Conservation (phyloP, 1,140 invertebrate genomes). For the Papilio polytes region DNA sequence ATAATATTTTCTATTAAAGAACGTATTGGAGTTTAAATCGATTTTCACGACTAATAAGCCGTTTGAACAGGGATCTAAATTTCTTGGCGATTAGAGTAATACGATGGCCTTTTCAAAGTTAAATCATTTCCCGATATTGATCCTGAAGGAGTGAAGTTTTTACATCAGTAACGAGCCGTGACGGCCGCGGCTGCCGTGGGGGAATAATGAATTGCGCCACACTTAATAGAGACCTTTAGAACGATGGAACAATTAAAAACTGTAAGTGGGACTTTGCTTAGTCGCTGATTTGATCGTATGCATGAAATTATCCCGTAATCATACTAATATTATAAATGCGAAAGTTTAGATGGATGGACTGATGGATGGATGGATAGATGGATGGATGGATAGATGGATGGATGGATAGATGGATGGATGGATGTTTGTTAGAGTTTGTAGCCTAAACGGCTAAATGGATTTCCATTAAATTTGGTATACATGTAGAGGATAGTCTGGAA, state of each 20-base stretch:
- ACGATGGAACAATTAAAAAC: slow-evolving; percentile 36
- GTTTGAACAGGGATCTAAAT: slow-evolving; percentile 42
- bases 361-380: no score
- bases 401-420: no score
- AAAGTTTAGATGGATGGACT: no score
- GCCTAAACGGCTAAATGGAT: no score
- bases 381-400: no score
- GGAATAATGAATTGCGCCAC: slow-evolving; percentile 50
- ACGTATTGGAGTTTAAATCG: neutral
- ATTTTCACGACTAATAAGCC: neutral
- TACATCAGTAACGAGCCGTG: slow-evolving; percentile 65
- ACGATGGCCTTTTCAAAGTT: slow-evolving; percentile 53
- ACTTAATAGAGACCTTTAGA: slow-evolving; percentile 33
- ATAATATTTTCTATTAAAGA: neutral
- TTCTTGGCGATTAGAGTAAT: slow-evolving; percentile 55
- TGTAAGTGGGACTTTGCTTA: slow-evolving; percentile 22
- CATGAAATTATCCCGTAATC: neutral
- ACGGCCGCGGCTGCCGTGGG: slow-evolving; percentile 54
- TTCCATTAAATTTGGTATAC: no score
- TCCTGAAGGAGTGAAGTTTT: slow-evolving; percentile 60
- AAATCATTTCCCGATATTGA: slow-evolving; percentile 62
- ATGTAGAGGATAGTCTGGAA: no score
- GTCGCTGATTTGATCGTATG: slow-evolving; percentile 21
- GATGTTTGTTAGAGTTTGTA: no score
- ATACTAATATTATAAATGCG: no score